These are phyloP conservation scores for Whitmania pigra DNA, from an alignment of 1,140 invertebrate genomes.

Conservation along the genomic window DNA sequence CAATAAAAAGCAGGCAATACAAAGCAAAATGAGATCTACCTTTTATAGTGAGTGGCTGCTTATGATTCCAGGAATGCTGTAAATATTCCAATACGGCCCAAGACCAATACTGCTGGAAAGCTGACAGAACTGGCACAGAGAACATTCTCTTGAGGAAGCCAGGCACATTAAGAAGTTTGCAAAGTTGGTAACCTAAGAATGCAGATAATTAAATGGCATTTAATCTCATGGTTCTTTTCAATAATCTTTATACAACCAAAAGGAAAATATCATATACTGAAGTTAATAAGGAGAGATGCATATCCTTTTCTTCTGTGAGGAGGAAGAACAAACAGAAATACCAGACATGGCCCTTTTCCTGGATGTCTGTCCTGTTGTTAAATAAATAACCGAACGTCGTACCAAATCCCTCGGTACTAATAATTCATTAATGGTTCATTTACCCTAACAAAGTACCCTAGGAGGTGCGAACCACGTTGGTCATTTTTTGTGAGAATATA, in stretches of 20 bases:
- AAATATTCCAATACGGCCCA: conserved; percentile 8
- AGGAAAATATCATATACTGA: conserved; percentile 3
- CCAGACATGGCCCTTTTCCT: conserved; percentile 6
- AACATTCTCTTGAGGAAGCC: conserved; percentile 1
- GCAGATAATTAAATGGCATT: no score
- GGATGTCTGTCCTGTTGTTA: neutral
- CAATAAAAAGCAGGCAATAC: no score
- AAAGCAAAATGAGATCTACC: neutral
- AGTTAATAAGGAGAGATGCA: conserved; percentile 13
- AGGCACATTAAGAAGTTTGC: conserved; percentile 1
- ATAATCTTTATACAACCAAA: no score
- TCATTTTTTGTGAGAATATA: conserved; percentile 15
- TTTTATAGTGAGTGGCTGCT: neutral
- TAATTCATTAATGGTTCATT: neutral
- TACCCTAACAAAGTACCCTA: conserved; percentile 18
- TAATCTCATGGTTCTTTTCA: no score
- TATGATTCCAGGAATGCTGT: neutral
- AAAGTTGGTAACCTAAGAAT: neutral
- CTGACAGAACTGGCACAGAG: conserved; percentile 3
- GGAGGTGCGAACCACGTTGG: neutral
- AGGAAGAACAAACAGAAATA: conserved; percentile 11
- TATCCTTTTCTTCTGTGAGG: conserved; percentile 14
- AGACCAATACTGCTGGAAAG: conserved; percentile 6
- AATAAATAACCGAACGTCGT: neutral
- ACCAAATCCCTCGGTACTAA: no score